These are phyloP conservation scores for Motacilla alba DNA, from an alignment of 2,113 vertebrate species.

Conservation along the genomic window DNA sequence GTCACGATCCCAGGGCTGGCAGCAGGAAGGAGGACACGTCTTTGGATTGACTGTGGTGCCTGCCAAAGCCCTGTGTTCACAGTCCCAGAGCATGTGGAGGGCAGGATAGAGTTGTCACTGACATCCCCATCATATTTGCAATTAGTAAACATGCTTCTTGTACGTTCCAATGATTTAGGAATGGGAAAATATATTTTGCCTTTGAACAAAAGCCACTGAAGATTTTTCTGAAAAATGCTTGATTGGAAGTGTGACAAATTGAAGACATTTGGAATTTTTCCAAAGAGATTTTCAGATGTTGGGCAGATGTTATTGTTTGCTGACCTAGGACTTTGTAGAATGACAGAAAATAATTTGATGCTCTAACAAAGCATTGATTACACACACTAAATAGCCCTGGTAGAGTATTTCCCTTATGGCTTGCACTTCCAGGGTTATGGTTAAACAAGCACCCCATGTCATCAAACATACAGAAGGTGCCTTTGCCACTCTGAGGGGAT, in stretches of 20 bases:
- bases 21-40: accelerated
- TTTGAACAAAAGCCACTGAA: conserved; percentile 30
- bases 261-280: conserved; percentile 41
- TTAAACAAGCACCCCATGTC: conserved; percentile 47
- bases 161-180: background rate
- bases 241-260: background rate
- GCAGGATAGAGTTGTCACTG: conserved; percentile 32
- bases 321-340: conserved; percentile 40
- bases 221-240: conserved; percentile 31
- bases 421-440: conserved; percentile 28
- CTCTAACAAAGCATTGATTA: conserved; percentile 47
- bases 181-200: background rate
- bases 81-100: background rate
- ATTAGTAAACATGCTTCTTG: conserved; percentile 13
- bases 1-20: background rate
- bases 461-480: conserved; percentile 47
- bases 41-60: background rate
- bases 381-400: background rate
- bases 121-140: background rate
- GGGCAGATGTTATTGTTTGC: conserved; percentile 46
- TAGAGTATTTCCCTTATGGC: conserved; percentile 23
- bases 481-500: conserved; percentile 57
- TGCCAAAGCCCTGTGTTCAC: background rate
- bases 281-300: conserved; percentile 34
- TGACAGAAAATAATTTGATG: conserved; percentile 14